Conservation (phyloP, 2,888 invertebrate genomes). For the Cyclophora punctaria region DNA sequence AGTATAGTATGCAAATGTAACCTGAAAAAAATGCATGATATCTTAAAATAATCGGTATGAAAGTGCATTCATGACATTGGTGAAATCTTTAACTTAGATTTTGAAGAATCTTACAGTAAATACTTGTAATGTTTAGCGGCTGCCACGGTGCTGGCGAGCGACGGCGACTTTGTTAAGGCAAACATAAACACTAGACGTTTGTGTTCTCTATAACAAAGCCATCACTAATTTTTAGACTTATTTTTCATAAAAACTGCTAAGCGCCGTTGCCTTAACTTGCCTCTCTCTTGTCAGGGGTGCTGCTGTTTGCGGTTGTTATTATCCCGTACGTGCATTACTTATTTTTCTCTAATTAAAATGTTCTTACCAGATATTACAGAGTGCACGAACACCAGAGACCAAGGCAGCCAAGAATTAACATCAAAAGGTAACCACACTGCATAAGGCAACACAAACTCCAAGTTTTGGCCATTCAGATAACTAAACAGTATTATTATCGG, state of each 20-base stretch:
- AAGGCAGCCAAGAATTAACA: slow-evolving; percentile 38
- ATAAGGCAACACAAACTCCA: slow-evolving; percentile 41
- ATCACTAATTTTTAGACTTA: too few species aligned
- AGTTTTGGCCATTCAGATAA: slow-evolving; percentile 29
- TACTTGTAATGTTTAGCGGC: background rate
- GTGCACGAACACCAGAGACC: slow-evolving; percentile 39
- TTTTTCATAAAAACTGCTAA: too few species aligned
- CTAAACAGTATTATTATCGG: slow-evolving; percentile 36
- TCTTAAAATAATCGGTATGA: too few species aligned
- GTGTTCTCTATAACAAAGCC: too few species aligned
- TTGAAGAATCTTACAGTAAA: background rate
- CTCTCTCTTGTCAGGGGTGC: too few species aligned
- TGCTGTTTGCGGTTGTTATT: background rate
- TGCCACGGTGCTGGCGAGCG: background rate
- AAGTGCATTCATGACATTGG: too few species aligned
- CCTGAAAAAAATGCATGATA: slow-evolving; percentile 30
- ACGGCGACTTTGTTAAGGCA: too few species aligned
- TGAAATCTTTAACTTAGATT: too few species aligned
- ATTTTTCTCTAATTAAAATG: background rate
- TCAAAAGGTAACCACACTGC: slow-evolving; percentile 47
- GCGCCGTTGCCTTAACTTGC: too few species aligned
- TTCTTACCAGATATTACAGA: slow-evolving; percentile 43
- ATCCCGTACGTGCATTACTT: background rate
- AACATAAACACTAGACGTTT: too few species aligned
- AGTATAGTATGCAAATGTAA: slow-evolving; percentile 45